These are phyloP conservation scores for Carassius carassius DNA, from an alignment of 2,113 vertebrate species.

Conservation along the genomic window DNA sequence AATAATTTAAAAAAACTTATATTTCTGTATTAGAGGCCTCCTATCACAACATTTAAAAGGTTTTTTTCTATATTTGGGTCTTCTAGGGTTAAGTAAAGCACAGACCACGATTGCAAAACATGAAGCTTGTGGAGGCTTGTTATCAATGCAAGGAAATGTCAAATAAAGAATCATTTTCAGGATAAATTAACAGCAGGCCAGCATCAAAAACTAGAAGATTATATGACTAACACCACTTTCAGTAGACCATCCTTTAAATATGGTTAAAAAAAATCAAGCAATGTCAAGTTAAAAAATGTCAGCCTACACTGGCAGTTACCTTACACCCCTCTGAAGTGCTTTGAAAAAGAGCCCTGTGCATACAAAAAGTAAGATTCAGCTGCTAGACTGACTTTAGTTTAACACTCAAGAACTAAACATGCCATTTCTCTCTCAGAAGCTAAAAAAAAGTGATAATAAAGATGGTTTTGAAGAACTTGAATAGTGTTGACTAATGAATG, in stretches of 20 bases:
- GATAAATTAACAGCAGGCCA: neutral
- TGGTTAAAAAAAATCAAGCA: neutral
- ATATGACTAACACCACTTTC: neutral
- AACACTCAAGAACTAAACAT: neutral
- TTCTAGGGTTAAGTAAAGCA: neutral
- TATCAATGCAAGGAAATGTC: neutral
- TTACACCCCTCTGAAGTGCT: constrained; percentile 16
- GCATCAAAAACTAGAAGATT: neutral
- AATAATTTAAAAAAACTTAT: no score
- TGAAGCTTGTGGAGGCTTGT: neutral
- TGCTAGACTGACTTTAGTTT: neutral
- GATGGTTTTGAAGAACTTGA: neutral
- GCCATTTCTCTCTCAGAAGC: neutral
- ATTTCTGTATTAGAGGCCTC: no score
- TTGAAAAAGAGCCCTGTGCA: neutral
- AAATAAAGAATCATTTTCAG: neutral
- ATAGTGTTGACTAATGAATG: neutral
- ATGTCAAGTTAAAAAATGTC: neutral
- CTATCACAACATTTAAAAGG: no score
- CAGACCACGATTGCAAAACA: neutral
- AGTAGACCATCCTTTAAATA: neutral
- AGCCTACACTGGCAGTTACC: neutral
- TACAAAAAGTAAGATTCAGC: neutral
- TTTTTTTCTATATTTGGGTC: no score
- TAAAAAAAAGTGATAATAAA: neutral